Evolutionary conservation across 2,888 invertebrate species (phyloP).

Genomic region (Phortica magna): DNA sequence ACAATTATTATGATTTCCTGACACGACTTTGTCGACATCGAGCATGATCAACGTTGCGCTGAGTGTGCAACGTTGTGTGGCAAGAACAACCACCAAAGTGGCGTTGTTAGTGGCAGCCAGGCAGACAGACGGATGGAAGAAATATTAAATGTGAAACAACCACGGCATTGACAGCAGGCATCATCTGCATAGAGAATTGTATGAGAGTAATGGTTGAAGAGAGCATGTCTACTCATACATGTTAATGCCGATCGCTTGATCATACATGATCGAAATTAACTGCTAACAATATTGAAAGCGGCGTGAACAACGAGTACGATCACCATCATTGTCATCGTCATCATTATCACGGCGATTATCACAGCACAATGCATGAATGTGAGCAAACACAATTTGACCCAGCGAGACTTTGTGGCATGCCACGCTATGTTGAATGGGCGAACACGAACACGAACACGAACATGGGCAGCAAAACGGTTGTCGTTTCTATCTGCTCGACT

Average conservation of each 20-base stretch:
- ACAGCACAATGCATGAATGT: constrained; percentile 5
- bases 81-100: constrained; percentile 13
- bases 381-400: constrained; percentile 30
- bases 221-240: no score
- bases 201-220: no score
- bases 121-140: constrained; percentile 33
- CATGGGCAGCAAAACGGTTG: no score
- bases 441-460: no score
- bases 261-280: no score
- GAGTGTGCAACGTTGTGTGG: not conserved
- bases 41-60: not conserved
- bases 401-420: constrained; percentile 23
- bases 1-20: constrained; percentile 34
- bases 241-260: no score
- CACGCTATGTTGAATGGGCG: not conserved
- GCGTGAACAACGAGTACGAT: constrained; percentile 13
- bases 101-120: constrained; percentile 28
- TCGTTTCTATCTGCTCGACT: not conserved
- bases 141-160: no score
- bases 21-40: constrained; percentile 6
- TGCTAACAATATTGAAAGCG: constrained; percentile 33
- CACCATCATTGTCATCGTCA: constrained; percentile 4
- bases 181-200: no score
- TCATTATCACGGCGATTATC: constrained; percentile 30
- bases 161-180: constrained; percentile 7